Percentiles rank a stretch among this genome's conserved stretches.
Evolutionary conservation across 2,797 vertebrate genomes (phyloP).

Genomic region (Sebastes nivosus): DNA sequence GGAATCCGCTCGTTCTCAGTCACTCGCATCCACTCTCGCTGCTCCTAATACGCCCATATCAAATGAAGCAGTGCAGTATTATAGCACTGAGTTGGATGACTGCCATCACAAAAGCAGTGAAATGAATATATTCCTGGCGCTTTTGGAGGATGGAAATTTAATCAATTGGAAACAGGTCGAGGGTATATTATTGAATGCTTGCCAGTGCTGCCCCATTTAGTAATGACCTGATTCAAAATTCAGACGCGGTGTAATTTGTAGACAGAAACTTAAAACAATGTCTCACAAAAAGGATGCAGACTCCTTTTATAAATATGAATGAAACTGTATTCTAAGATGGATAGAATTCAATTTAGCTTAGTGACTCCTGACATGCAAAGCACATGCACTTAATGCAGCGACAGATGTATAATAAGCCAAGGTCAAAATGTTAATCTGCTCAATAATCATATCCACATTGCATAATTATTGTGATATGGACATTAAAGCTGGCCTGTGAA

Average conservation of each 20-base stretch:
- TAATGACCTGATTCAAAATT: conserved; percentile 41
- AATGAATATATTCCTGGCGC: conserved; percentile 53
- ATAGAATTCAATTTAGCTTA: neutral
- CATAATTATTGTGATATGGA: conserved; percentile 5
- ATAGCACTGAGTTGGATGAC: conserved; percentile 32
- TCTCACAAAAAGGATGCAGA: neutral
- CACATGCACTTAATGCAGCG: neutral
- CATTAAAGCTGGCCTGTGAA: neutral
- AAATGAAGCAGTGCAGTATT: conserved; percentile 51
- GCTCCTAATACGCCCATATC: conserved; percentile 38
- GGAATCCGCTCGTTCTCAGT: conserved; percentile 30
- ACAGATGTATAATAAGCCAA: neutral
- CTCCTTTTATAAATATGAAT: neutral
- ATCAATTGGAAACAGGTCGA: conserved; percentile 58
- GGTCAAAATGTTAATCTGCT: conserved; percentile 15
- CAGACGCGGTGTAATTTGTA: conserved; percentile 6
- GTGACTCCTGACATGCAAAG: neutral
- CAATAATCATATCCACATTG: neutral
- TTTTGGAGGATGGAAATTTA: conserved; percentile 53
- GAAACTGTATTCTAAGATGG: neutral
- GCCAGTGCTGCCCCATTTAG: conserved; percentile 32
- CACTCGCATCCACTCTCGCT: conserved; percentile 7
- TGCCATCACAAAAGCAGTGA: conserved; percentile 45
- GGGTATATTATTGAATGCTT: conserved; percentile 52
- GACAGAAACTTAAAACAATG: conserved; percentile 14